Percentiles rank a stretch among this genome's conserved stretches.
These are phyloP conservation scores for Noctuana brunneofusca DNA, from an alignment of 2,888 invertebrate genomes.

Conservation along the genomic window DNA sequence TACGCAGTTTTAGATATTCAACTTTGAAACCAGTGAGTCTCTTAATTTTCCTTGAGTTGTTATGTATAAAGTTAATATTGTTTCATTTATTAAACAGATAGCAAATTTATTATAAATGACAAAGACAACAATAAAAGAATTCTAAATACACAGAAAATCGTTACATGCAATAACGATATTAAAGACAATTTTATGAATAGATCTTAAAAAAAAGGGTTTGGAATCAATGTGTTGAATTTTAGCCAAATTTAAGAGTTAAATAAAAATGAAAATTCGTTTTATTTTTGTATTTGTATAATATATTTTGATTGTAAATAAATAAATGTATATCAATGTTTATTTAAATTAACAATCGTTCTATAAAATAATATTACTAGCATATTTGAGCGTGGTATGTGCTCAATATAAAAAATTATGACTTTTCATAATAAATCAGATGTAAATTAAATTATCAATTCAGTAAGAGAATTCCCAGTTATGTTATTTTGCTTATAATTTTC, in stretches of 20 bases:
- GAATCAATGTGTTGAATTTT: neutral
- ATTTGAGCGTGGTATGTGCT: neutral
- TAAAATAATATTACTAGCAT: neutral
- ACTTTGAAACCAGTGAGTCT: constrained; percentile 22
- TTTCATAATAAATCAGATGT: neutral
- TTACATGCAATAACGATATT: too few relatives aligned
- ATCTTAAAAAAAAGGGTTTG: neutral
- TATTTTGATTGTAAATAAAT: neutral
- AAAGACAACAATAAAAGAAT: too few relatives aligned
- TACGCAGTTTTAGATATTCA: constrained; percentile 67
- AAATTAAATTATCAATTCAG: neutral
- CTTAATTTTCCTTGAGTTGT: neutral
- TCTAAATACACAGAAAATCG: too few relatives aligned
- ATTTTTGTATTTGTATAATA: neutral
- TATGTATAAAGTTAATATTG: neutral
- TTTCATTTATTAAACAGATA: neutral
- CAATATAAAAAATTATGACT: neutral
- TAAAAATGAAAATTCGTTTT: neutral
- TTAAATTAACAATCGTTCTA: neutral
- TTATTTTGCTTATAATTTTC: constrained; percentile 7
- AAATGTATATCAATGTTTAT: neutral
- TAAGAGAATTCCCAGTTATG: neutral
- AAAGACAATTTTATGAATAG: neutral
- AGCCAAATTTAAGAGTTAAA: neutral
- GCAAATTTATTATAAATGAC: too few relatives aligned